phyloP scores from a whole-genome alignment of 2,113 vertebrate species.

The Haemorhous mexicanus region DNA sequence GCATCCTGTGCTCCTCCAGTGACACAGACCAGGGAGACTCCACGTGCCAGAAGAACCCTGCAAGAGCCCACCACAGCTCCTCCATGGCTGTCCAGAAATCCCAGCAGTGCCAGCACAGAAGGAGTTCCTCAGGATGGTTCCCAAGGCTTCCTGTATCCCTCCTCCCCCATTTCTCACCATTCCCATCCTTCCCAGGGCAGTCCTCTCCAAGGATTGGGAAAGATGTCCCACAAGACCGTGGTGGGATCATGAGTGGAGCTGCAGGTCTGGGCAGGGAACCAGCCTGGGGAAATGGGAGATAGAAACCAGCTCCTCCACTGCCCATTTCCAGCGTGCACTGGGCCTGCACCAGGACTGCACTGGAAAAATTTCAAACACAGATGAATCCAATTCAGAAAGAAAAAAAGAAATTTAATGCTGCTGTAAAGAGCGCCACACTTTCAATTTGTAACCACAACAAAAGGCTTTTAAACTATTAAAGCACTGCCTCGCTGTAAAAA shows the following conservation, averaged over 20 bases:
- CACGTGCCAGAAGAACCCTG: not conserved
- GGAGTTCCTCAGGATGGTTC: not conserved
- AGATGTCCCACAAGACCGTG: not conserved
- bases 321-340: not conserved
- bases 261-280: not conserved
- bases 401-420: not conserved
- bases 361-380: conserved; percentile 34
- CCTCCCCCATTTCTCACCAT: not conserved
- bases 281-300: not conserved
- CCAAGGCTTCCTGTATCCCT: not conserved
- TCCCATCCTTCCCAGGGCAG: not conserved
- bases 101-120: not conserved
- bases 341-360: not conserved
- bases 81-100: not conserved
- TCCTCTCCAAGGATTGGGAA: not conserved
- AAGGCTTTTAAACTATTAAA: conserved; percentile 61
- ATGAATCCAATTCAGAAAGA: not conserved
- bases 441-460: conserved; percentile 60
- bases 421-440: conserved; percentile 31
- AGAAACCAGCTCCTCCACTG: not conserved
- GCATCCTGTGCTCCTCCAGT: not conserved
- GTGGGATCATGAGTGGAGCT: not conserved
- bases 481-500: conserved; percentile 17
- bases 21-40: not conserved
- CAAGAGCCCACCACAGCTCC: not conserved